phyloP scores from a whole-genome alignment of 2,888 invertebrate genomes.

The Aphodius granarius region DNA sequence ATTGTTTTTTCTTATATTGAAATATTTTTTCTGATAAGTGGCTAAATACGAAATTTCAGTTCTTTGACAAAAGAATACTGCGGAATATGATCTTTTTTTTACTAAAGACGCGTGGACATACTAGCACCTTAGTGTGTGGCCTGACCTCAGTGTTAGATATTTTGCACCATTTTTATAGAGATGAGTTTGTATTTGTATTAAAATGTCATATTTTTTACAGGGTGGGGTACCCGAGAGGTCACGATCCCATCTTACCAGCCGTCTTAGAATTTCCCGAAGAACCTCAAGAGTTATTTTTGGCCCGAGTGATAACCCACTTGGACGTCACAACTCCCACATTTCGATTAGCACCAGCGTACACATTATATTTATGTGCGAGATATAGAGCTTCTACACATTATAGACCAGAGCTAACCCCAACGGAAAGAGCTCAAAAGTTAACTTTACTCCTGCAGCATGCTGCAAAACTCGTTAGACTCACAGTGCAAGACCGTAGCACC shows the following conservation, averaged over 20 bases:
- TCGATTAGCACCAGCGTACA: slow-evolving; percentile 95
- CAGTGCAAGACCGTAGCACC: slow-evolving; percentile 74
- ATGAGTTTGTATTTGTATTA: neutral
- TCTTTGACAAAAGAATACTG: too few relatives aligned
- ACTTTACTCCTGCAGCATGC: slow-evolving; percentile 90
- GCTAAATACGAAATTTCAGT: too few relatives aligned
- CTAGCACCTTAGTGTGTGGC: too few relatives aligned
- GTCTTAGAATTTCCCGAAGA: slow-evolving; percentile 94
- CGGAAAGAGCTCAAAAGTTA: slow-evolving; percentile 88
- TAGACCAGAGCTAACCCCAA: slow-evolving; percentile 88
- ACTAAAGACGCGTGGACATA: too few relatives aligned
- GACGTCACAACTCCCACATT: slow-evolving; percentile 90
- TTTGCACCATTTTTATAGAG: neutral
- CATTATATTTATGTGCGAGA: slow-evolving; percentile 90
- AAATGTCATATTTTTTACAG: slow-evolving; percentile 34
- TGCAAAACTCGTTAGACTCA: slow-evolving; percentile 65
- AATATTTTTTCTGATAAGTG: neutral
- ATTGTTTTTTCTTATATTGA: too few relatives aligned
- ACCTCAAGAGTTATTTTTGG: slow-evolving; percentile 89
- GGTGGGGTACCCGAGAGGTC: slow-evolving; percentile 64
- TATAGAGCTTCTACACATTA: slow-evolving; percentile 94
- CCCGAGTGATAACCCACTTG: slow-evolving; percentile 83
- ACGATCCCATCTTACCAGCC: slow-evolving; percentile 90
- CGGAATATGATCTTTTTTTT: too few relatives aligned
- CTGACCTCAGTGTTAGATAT: neutral